Evolutionary conservation across 2,888 invertebrate genomes (phyloP), one percentile per base, ranked within the genome.

Genomic region (Endotricha flammealis): DNA sequence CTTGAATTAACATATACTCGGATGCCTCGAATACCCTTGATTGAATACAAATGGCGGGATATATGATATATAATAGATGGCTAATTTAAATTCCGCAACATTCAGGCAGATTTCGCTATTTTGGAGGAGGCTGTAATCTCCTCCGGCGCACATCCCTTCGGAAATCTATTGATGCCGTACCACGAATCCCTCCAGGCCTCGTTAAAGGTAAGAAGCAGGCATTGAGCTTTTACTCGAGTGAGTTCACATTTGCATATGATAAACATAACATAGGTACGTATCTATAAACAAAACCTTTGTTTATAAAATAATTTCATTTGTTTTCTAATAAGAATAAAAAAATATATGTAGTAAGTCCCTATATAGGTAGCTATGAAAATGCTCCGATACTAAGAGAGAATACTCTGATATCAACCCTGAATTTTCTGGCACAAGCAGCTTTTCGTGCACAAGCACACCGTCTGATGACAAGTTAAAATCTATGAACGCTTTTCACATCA

Each of bases 111-210:
- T 38, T 32, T 32, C 30, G 32, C 22, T 22, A 36, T 48, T 34
- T 32, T 32, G 39, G 32, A 48, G 46, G 46, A 48, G 50, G 33
- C 38, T 41, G 43, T 61, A 58, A 62, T 61, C 58, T 57, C 47
- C 49, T 29, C 48, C 36, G 39, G 38, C 32, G 44, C 42, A 47
- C 46, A 59, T 59, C 57, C 56, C 54, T 50, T 49, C 44, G 57
- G 60, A 58, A 53, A 64, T 60, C 56, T 59, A 60, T 65, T 62
- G 49, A 57, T 55, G 53, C n/a, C n/a, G n/a, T n/a, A n/a, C 41
- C 39, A 39, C 35, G 53, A 58, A 57, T 57, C 65, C 61, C 61
- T 32, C 31, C 52, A 46, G 63, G 46, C 50, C 53, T 55, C 38
- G 57, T 59, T 65, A 59, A 33, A 33, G 24, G 32, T 33, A 33